Evolutionary conservation across 2,888 invertebrate species (phyloP), one percentile per base, ranked within the genome.

Genomic region (Agonopterix heracliana): DNA sequence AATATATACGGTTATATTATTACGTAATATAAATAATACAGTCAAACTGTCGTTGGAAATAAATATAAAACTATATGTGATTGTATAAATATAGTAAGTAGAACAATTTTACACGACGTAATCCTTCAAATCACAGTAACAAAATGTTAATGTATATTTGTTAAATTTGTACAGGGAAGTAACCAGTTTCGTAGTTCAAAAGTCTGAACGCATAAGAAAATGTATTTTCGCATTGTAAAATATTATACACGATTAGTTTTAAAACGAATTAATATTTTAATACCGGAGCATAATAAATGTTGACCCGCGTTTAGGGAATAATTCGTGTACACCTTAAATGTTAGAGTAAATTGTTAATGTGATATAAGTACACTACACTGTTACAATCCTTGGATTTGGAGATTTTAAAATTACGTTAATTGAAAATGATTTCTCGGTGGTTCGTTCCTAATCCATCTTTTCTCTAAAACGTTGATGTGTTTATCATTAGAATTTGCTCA

Each of bases 151-250:
- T 49, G 53, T 51, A 49, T 68, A 78, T 81, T 84, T 84, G 83
- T 86, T 85, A 75, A 78, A 82, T 74, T 72, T 87, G 87, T 87
- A 88, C 88, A 87, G 88, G 88, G 88, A 87, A 61, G 74, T 73
- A 74, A 78, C 71, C 78, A 78, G 74, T 78, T 81, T 77, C 61
- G 76, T 76, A 71, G 88, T 85, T 85, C 86, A 74, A 78, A 87
- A 88, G 88, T 86, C 86, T 87, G 88, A 88, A 86, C 85, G 74
- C 66, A 69, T 77, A 74, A 70, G 69, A 71, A 71, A 77, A 78
- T 84, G 86, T 87, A 86, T 87, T 88, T 87, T 87, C 85, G 74
- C 87, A 86, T 84, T 85, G 85, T 88, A 83, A 78, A 77, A 74
- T 78, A 78, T 63, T 83, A 81, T 81, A 86, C 88, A 87, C 86